Conservation (phyloP, 1,140 invertebrate genomes). For the Scaptomyza graminum region DNA sequence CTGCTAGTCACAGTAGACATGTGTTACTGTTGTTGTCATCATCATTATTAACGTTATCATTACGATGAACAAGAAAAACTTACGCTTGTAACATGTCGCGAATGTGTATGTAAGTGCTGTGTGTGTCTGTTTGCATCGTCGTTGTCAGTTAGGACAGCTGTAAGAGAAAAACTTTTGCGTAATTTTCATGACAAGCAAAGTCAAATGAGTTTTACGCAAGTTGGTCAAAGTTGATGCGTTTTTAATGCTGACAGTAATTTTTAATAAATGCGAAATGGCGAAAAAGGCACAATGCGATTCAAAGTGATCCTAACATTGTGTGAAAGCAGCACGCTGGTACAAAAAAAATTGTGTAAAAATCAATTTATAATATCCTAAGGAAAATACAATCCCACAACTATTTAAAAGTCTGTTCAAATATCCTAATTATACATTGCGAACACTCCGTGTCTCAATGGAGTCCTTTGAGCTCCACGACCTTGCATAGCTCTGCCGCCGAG, state of each 20-base stretch:
- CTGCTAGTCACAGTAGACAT: slow-evolving; percentile 23
- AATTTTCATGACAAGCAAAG: slow-evolving; percentile 65
- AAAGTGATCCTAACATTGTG: slow-evolving; percentile 25
- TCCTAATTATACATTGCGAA: background rate
- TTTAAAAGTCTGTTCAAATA: background rate
- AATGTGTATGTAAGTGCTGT: slow-evolving; percentile 5
- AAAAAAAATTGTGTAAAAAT: slow-evolving; percentile 4
- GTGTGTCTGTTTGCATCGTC: slow-evolving; percentile 13
- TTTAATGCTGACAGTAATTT: slow-evolving; percentile 74
- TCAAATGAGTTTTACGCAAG: slow-evolving; percentile 73
- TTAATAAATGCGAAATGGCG: slow-evolving; percentile 67
- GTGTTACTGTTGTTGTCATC: slow-evolving; percentile 21
- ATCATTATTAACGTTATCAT: slow-evolving; percentile 30
- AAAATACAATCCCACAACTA: background rate
- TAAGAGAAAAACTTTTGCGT: slow-evolving; percentile 57
- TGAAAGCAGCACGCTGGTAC: background rate
- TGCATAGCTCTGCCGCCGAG: background rate
- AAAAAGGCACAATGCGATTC: slow-evolving; percentile 24
- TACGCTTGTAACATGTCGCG: slow-evolving; percentile 47
- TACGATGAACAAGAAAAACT: slow-evolving; percentile 44
- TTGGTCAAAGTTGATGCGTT: slow-evolving; percentile 48
- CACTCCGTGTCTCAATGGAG: slow-evolving; percentile 2
- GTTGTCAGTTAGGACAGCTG: slow-evolving; percentile 37
- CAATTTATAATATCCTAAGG: background rate
- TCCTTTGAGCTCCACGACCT: slow-evolving; percentile 8